These are phyloP conservation scores for Distichodus sexfasciatus DNA, from an alignment of 2,797 vertebrate species.

Conservation along the genomic window DNA sequence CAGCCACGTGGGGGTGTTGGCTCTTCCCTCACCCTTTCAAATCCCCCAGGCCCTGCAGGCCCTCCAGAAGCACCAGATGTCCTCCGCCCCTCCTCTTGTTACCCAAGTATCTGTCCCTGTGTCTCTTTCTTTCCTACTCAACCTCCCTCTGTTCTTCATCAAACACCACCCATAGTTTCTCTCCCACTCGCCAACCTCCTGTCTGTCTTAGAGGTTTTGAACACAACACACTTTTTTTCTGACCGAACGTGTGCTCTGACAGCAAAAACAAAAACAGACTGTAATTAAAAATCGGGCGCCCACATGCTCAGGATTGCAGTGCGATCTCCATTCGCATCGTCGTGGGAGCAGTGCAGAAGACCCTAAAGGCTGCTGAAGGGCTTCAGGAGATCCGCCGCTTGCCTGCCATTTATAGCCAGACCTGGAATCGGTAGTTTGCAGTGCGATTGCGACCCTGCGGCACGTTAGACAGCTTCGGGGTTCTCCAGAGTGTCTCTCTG, in stretches of 20 bases:
- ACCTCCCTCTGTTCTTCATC: not conserved
- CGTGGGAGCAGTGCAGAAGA: not conserved
- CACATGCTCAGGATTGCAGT: not conserved
- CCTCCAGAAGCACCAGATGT: conserved; percentile 31
- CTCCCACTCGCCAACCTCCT: not conserved
- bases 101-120: too few species aligned
- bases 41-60: not conserved
- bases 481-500: not conserved
- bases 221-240: not conserved
- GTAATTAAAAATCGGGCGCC: conserved; percentile 1
- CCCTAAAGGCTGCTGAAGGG: not conserved
- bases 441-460: not conserved
- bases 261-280: not conserved
- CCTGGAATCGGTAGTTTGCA: not conserved
- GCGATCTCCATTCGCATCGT: not conserved
- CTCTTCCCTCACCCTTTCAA: conserved; percentile 7
- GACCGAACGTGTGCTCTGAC: not conserved
- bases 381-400: too few species aligned
- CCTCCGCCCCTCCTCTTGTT: not conserved
- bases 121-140: too few species aligned
- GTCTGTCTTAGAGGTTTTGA: not conserved
- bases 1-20: conserved; percentile 15
- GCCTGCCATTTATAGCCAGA: too few species aligned
- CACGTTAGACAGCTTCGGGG: not conserved
- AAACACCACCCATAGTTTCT: not conserved